Percentiles rank a stretch among this genome's conserved stretches.
phyloP scores from a whole-genome alignment of 1,140 invertebrate genomes.

The Drosophila azteca region DNA sequence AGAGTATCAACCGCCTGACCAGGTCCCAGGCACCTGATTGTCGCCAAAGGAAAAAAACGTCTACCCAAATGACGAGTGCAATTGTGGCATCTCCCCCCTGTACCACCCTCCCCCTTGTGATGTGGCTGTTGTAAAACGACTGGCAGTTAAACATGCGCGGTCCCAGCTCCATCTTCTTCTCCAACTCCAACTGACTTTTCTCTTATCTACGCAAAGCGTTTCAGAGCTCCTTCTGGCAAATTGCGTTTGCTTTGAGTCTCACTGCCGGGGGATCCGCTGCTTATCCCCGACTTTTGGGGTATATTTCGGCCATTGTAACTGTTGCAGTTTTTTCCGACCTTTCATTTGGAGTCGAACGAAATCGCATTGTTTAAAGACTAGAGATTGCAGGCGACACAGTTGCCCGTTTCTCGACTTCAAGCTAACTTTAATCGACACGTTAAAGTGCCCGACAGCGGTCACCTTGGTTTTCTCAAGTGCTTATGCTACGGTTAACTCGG shows the following conservation, averaged over 20 bases:
- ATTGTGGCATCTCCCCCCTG: slow-evolving; percentile 60
- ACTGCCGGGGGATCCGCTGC: background rate
- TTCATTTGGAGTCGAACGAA: too few relatives aligned
- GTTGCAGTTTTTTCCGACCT: background rate
- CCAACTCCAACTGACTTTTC: slow-evolving; percentile 56
- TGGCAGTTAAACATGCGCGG: slow-evolving; percentile 62
- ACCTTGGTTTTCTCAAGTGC: too few relatives aligned
- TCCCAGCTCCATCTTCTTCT: background rate
- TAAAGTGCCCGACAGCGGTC: too few relatives aligned
- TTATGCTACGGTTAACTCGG: too few relatives aligned
- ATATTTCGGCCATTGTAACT: background rate
- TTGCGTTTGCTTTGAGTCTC: slow-evolving; percentile 50
- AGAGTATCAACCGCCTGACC: too few relatives aligned
- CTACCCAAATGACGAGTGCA: slow-evolving; percentile 62
- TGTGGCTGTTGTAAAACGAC: slow-evolving; percentile 16
- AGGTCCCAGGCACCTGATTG: too few relatives aligned
- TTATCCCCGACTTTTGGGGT: slow-evolving; percentile 10
- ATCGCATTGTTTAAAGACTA: too few relatives aligned
- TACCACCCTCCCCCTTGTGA: background rate
- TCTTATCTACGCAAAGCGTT: slow-evolving; percentile 64
- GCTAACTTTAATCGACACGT: too few relatives aligned
- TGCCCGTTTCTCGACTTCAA: too few relatives aligned
- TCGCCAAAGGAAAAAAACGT: slow-evolving; percentile 18
- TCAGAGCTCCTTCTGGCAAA: slow-evolving; percentile 60
- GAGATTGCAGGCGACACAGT: too few relatives aligned